Base-by-base conservation (phyloP, 2,797 vertebrate genomes). In the Sebastes umbrosus region DNA sequence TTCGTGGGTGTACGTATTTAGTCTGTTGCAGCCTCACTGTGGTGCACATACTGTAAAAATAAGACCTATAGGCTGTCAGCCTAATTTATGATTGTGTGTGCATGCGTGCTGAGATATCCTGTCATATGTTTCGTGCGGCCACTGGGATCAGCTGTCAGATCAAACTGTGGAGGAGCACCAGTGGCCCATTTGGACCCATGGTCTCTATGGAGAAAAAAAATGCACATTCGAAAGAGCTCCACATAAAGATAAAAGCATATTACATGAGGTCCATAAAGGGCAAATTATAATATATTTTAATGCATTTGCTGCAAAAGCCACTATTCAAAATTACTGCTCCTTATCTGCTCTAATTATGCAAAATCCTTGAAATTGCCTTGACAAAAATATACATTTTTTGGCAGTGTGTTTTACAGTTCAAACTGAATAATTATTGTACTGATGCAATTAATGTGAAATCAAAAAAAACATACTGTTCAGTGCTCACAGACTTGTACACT, bases 71-170 rank as follows among this genome's bases (percentile, higher is more conserved):
- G 22, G 32, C 66, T 78, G 68, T 83, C 3, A 25, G 24, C 18
- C 67, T 80, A 57, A 78, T 39, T 60, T 69, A 60, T 4, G 46
- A 14, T 55, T 31, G 36, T 22, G 5, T 18, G 32, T 25, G 12
- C n/a, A 32, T 25, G 12, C n/a, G 50, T 25, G 24, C 18, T 62
- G 46, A 65, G 3, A 80, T 58, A 9, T n/a, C 16, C 14, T 29
- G n/a, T 68, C 27, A 59, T 24, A 39, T 55, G 25, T 32, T 68
- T 68, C 16, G 14, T 46, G 52, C 2, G 39, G 24, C 18, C 34
- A 34, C 34, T 46, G 54, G 64, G 31, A 69, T 58, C 69, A 79
- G 60, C 24, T 77, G 58, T 74, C 68, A 52, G 13, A 46, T 73
- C 34, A 75, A 69, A 66, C 32, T 20, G 43, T 34, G 29, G 18